phyloP scores from a whole-genome alignment of 2,797 vertebrate genomes.

The Pristis pectinata region DNA sequence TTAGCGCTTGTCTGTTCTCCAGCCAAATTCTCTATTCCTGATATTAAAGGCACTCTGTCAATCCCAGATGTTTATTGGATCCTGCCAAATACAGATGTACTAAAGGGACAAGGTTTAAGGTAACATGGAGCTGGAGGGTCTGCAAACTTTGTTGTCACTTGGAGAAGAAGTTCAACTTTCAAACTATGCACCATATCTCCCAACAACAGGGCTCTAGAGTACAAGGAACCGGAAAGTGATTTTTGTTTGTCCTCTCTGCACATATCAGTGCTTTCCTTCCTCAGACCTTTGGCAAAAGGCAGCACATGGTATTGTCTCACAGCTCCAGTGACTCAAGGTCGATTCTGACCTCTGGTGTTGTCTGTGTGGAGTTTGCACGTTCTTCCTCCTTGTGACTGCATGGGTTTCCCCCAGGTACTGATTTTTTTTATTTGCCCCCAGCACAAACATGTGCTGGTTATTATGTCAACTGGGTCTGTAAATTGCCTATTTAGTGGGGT shows the following conservation, averaged over 20 bases:
- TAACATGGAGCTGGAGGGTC: background rate
- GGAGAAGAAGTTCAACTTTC: background rate
- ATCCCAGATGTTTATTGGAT: background rate
- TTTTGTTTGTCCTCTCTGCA: no score
- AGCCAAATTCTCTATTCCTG: background rate
- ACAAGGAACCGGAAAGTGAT: background rate
- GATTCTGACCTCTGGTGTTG: no score
- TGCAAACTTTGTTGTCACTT: background rate
- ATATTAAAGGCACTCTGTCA: background rate
- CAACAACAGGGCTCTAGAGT: background rate
- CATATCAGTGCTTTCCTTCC: background rate
- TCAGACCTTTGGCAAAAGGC: no score
- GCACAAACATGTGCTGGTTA: no score
- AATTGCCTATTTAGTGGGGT: no score
- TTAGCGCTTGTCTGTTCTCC: background rate
- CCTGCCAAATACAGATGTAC: background rate
- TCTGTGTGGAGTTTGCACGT: no score
- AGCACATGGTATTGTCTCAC: no score
- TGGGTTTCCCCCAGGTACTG: no score
- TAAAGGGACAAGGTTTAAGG: background rate
- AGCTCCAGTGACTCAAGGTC: no score
- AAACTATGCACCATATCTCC: background rate
- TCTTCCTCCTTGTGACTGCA: no score
- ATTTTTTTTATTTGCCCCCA: no score
- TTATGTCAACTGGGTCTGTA: no score